Evolutionary conservation across 2,888 invertebrate species (phyloP), one percentile per base, ranked within the genome.

Genomic region (Chymomyza caudatula): DNA sequence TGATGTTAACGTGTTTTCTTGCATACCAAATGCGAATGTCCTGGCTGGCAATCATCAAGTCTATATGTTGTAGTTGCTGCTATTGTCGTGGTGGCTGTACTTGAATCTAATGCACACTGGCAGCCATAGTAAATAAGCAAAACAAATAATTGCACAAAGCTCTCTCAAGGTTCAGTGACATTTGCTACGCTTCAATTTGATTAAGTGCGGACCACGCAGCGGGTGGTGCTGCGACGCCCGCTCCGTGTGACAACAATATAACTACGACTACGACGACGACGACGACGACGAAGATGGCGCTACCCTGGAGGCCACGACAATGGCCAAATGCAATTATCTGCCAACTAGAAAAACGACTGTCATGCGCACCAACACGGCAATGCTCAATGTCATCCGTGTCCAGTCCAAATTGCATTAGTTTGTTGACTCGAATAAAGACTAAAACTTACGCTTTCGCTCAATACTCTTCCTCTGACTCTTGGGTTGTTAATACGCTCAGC

Each of bases 261-360:
- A n/a, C n/a, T n/a, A n/a, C n/a, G n/a, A n/a, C n/a, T n/a, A n/a
- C n/a, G 29, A 2, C 3, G 5, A 2, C 29, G 29, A 11, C 11
- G 11, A 37, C 29, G 63, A 49, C 44, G 55, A 62, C 19, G 51
- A 49, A 53, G 63, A 52, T 57, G 6, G 17, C 5, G n/a, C 3
- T 20, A 54, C 29, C 20, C 1, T 23, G 17, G 23, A 23, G 67
- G 23, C 61, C 25, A 55, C 58, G 61, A 60, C 51, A 49, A 63
- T 67, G 70, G 67, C 65, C 63, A 82, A 81, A 84, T 81, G 81
- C 81, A 82, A 85, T 82, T 82, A 82, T 83, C 78, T 74, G 70
- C 74, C 67, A 71, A 68, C 69, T 66, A 65, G 69, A 70, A 74
- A 37, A 65, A 65, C 66, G 56, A 61, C 63, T 67, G 47, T 47